Conservation (phyloP, 2,888 invertebrate genomes). For the Cryptosula pallasiana region DNA sequence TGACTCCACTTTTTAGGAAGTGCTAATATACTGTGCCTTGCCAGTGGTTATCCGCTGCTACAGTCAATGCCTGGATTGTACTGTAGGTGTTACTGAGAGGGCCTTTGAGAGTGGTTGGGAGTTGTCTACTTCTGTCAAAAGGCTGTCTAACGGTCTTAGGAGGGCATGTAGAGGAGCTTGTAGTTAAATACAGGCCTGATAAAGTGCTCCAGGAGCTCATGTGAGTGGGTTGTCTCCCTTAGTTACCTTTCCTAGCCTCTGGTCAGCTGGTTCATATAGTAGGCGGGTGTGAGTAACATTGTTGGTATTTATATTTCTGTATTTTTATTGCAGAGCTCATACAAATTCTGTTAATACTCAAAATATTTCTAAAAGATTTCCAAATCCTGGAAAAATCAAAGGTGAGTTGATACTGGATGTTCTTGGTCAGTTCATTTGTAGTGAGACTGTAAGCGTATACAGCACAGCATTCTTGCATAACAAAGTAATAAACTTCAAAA, state of each 20-base stretch:
- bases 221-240: too few relatives aligned
- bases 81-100: constrained; percentile 9
- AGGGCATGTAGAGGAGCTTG: constrained; percentile 10
- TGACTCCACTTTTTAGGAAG: too few relatives aligned
- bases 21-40: too few relatives aligned
- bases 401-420: constrained; percentile 5
- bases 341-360: not conserved
- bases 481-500: too few relatives aligned
- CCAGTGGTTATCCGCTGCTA: too few relatives aligned
- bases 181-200: not conserved
- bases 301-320: too few relatives aligned
- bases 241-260: too few relatives aligned
- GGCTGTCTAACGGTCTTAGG: not conserved
- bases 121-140: not conserved
- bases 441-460: too few relatives aligned
- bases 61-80: not conserved
- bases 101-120: not conserved
- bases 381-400: constrained; percentile 17
- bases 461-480: too few relatives aligned
- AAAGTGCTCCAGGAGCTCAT: not conserved
- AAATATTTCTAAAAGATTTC: not conserved
- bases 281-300: too few relatives aligned
- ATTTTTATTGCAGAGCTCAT: not conserved
- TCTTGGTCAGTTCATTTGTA: too few relatives aligned
- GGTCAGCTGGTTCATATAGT: too few relatives aligned